Conservation (phyloP, 2,797 vertebrate genomes). For the Xenentodon cancila region DNA sequence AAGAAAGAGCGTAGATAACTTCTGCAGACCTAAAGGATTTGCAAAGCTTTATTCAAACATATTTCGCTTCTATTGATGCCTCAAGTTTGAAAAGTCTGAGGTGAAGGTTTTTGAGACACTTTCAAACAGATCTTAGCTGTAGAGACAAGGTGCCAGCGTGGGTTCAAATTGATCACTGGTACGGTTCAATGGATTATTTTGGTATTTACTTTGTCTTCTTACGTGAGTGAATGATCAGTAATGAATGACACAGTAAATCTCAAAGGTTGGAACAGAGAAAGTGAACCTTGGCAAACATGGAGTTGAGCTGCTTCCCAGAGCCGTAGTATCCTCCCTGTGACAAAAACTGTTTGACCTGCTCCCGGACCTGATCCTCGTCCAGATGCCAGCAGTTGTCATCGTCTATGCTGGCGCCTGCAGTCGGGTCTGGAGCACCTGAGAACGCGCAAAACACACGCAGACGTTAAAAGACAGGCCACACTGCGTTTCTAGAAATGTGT, state of each 20-base stretch:
- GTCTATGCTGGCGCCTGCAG: constrained; percentile 95
- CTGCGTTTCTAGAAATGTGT: not conserved
- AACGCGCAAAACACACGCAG: constrained; percentile 9
- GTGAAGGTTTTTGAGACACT: not conserved
- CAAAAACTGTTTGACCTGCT: constrained; percentile 97
- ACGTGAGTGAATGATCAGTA: not conserved
- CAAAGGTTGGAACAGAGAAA: not conserved
- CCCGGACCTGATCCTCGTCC: constrained; percentile 96
- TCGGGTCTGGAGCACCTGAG: constrained; percentile 95
- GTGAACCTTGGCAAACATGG: constrained; percentile 90
- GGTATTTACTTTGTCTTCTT: not conserved
- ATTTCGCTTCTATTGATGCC: not conserved
- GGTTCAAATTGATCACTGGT: not conserved
- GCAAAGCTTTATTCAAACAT: constrained; percentile 13
- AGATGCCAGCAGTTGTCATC: constrained; percentile 99
- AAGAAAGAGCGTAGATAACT: constrained; percentile 12
- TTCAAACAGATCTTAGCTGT: not conserved
- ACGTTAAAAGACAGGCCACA: constrained; percentile 12
- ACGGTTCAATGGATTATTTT: not conserved
- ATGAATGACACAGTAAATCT: not conserved
- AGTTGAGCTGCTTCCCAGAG: constrained; percentile 98
- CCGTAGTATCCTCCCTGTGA: constrained; percentile 97
- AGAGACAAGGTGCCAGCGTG: too few relatives aligned
- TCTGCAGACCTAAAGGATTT: constrained; percentile 11
- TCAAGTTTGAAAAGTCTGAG: not conserved